Base-by-base conservation (phyloP, 2,888 invertebrate genomes). In the Eupeodes latifasciatus region DNA sequence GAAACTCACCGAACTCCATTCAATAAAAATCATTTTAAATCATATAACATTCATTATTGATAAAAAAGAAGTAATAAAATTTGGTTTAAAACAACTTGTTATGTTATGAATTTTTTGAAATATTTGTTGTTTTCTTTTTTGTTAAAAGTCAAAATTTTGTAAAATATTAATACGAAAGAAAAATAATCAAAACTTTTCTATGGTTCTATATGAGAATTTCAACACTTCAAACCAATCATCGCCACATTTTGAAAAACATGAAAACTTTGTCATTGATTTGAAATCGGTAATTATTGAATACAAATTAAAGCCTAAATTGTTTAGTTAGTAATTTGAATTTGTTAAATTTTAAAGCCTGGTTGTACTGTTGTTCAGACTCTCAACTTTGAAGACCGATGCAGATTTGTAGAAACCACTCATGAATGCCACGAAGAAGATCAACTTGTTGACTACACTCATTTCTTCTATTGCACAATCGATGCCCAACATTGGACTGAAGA, bases 391-490 rank as follows among this genome's bases (percentile, higher is more conserved):
- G 83, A 93, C 12, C 93, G 94, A 69, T 94, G 94, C 87, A 66
- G 90, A 2, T 94, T 93, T 92, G 92, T 94, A 0, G 89, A n/a
- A 11, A 81, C 89, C 0, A 93, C 92, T 0, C 49, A 88, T 0
- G 92, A 92, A 80, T 94, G 94, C 62, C 27, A 71, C 34, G 44
- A 83, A 6, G 88, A 91, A 12, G 90, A 91, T 12, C 91, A 92
- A 16, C 78, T 92, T 14, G 79, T 94, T 19, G 92, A 93, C 83
- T 94, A 94, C 78, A 91, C 93, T 0, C 57, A 92, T 62, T 66
- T 94, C 4, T 91, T 94, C 0, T 94, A 94, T 80, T 94, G 94
- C 75, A 85, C 78, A 5, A 91, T 94, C 57, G 86, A 89, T 40
- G 90, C 92, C 5, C 47, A 14, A 7, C 89, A 49, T 55, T 59